Evolutionary conservation across 2,797 vertebrate genomes (phyloP).

Genomic region (Intellagama lesueurii): DNA sequence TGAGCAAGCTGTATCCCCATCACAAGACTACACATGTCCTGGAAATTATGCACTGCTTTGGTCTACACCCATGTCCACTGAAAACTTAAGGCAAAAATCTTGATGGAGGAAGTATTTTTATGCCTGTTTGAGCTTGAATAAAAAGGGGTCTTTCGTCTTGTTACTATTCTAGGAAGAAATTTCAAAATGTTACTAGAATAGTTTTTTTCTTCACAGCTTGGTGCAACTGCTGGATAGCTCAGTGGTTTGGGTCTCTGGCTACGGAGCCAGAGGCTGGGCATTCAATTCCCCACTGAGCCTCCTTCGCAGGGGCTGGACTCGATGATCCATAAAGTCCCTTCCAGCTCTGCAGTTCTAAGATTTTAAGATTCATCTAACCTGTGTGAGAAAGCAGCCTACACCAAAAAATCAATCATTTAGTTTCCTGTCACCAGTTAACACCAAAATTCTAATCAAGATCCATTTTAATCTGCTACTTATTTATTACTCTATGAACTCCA

Average conservation of each 20-base stretch:
- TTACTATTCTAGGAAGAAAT: slow-evolving; percentile 20
- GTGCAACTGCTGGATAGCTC: no score
- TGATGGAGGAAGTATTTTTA: not conserved
- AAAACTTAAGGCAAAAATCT: not conserved
- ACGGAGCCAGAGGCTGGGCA: no score
- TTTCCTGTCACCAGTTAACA: slow-evolving; percentile 52
- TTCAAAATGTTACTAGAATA: slow-evolving; percentile 19
- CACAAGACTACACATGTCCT: not conserved
- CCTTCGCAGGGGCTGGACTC: no score
- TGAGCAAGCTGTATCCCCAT: not conserved
- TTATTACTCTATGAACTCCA: slow-evolving; percentile 58
- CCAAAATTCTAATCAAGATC: slow-evolving; percentile 42
- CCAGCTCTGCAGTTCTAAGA: no score
- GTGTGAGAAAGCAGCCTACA: slow-evolving; percentile 10
- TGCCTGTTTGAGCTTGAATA: not conserved
- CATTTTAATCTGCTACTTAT: slow-evolving; percentile 63
- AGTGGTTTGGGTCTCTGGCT: no score
- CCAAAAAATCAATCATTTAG: slow-evolving; percentile 29
- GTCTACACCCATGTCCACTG: not conserved
- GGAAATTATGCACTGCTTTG: not conserved
- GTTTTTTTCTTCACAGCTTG: not conserved
- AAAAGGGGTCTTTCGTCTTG: not conserved
- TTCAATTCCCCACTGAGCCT: no score
- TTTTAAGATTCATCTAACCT: not conserved
- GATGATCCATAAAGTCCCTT: no score